phyloP scores from a whole-genome alignment of 1,140 invertebrate species.

The Scaptomyza montana region DNA sequence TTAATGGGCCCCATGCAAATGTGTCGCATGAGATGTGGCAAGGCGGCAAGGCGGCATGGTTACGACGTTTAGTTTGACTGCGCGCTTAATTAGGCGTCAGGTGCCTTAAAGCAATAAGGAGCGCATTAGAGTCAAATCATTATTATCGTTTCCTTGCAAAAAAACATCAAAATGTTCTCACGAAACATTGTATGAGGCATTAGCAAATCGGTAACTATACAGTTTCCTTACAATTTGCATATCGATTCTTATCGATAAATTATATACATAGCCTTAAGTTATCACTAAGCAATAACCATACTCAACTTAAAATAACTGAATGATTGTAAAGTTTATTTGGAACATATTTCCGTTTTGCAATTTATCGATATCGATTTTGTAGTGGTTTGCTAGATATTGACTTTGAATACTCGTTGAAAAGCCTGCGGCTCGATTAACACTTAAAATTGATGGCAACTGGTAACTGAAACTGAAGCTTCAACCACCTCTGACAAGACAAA shows the following conservation, averaged over 20 bases:
- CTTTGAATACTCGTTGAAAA: conserved; percentile 7
- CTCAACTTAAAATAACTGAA: too few relatives aligned
- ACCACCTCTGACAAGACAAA: not conserved
- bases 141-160: too few relatives aligned
- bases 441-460: conserved; percentile 34
- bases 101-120: conserved; percentile 6
- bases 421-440: not conserved
- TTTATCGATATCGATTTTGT: conserved; percentile 11
- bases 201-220: too few relatives aligned
- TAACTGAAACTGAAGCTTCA: conserved; percentile 5
- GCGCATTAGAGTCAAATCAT: too few relatives aligned
- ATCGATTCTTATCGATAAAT: too few relatives aligned
- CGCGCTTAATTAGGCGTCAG: conserved; percentile 46
- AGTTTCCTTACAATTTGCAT: too few relatives aligned
- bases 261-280: too few relatives aligned
- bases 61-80: conserved; percentile 50
- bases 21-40: conserved; percentile 4
- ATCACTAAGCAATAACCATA: not conserved
- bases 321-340: too few relatives aligned
- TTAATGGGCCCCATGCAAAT: conserved; percentile 44
- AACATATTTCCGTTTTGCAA: not conserved
- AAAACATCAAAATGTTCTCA: too few relatives aligned
- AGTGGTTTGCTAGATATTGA: not conserved
- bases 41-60: not conserved
- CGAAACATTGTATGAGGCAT: too few relatives aligned